A percentile compares a stretch with the other conserved stretches of the same genome.
These are phyloP conservation scores for Enteromius treurensis DNA, from an alignment of 2,797 vertebrate species.

Conservation along the genomic window DNA sequence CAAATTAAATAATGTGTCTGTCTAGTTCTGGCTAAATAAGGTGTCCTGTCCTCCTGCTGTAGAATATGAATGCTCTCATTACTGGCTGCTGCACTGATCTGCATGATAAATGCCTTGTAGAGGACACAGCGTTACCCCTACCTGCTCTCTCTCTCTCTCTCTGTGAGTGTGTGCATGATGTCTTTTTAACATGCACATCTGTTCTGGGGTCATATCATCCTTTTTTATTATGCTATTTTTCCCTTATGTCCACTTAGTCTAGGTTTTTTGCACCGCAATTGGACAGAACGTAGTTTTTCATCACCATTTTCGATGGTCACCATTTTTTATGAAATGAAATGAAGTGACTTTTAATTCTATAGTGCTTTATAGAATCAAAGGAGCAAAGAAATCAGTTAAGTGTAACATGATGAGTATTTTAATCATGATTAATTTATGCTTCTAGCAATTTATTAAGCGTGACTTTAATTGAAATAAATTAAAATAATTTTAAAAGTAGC, in stretches of 20 bases:
- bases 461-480: no score
- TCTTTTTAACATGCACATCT: constrained; percentile 20
- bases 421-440: background rate
- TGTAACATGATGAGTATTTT: background rate
- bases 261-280: background rate
- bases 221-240: background rate
- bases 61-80: constrained; percentile 58
- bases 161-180: constrained; percentile 11
- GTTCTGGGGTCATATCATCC: background rate
- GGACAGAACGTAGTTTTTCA: background rate
- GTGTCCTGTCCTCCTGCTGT: constrained; percentile 39
- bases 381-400: background rate
- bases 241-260: background rate
- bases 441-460: background rate
- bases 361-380: background rate
- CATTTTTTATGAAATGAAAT: background rate
- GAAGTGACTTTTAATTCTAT: background rate
- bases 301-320: background rate
- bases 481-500: background rate
- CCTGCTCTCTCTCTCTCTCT: background rate
- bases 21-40: constrained; percentile 48
- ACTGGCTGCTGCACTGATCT: constrained; percentile 38
- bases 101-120: constrained; percentile 47
- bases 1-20: constrained; percentile 46
- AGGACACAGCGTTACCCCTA: constrained; percentile 34